A percentile compares a stretch with the other conserved stretches of the same genome.
Conservation (phyloP, 2,797 vertebrate species). For the Threskiornis aethiopicus region DNA sequence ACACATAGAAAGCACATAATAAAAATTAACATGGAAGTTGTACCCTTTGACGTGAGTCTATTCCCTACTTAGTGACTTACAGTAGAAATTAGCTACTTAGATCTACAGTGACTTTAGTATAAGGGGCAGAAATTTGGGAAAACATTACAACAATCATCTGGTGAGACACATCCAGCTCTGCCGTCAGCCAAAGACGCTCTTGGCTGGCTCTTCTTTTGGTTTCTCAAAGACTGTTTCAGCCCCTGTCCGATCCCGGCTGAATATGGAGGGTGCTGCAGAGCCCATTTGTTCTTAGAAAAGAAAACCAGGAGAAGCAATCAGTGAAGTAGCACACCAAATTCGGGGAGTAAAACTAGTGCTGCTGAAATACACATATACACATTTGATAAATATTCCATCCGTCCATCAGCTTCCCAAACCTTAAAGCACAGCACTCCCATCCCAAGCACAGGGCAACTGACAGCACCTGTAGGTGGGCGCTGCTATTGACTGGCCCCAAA, state of each 20-base stretch:
- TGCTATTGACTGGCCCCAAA: background rate
- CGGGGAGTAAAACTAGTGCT: background rate
- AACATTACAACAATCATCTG: background rate
- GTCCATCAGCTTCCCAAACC: background rate
- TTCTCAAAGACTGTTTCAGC: slow-evolving; percentile 87
- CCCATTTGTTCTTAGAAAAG: slow-evolving; percentile 86
- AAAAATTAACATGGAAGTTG: background rate
- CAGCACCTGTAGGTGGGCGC: background rate
- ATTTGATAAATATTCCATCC: background rate
- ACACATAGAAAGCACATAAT: background rate
- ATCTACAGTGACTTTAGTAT: background rate
- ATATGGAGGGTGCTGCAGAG: slow-evolving; percentile 87
- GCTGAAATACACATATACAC: background rate
- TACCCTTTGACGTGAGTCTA: background rate
- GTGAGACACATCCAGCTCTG: background rate
- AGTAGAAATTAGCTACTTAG: background rate
- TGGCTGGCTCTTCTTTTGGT: slow-evolving; percentile 74
- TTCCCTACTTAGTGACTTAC: background rate
- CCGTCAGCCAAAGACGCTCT: slow-evolving; percentile 84
- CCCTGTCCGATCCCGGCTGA: slow-evolving; percentile 85
- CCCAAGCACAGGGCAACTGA: background rate
- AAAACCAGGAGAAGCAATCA: background rate
- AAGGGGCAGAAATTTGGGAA: background rate
- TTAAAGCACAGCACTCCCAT: background rate
- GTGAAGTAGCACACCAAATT: background rate